Conservation (phyloP, 1,140 invertebrate genomes). For the Rhyacophila brunnea region DNA sequence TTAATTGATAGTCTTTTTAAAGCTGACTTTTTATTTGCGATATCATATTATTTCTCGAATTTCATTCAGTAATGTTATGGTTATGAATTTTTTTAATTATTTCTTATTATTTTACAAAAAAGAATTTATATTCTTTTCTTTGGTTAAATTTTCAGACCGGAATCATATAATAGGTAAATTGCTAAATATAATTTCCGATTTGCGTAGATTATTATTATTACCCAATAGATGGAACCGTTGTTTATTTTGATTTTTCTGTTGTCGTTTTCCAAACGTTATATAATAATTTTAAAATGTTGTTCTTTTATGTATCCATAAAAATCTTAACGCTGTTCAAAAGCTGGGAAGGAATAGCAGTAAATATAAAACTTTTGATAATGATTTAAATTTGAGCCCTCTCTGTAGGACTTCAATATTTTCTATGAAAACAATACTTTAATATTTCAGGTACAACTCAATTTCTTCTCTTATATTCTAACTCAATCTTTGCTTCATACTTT, state of each 20-base stretch:
- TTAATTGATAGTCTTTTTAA: too few species aligned
- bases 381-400: too few species aligned
- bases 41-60: too few species aligned
- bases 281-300: constrained; percentile 11
- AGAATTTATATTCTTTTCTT: constrained; percentile 43
- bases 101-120: constrained; percentile 25
- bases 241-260: neutral
- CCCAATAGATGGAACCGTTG: constrained; percentile 24
- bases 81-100: neutral
- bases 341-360: constrained; percentile 31
- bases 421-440: too few species aligned
- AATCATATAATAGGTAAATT: constrained; percentile 57
- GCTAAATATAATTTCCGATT: constrained; percentile 14
- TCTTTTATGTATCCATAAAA: constrained; percentile 9
- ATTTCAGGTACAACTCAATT: too few species aligned
- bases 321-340: constrained; percentile 1
- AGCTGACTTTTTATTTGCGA: neutral
- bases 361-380: constrained; percentile 6
- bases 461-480: too few species aligned
- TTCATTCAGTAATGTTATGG: too few species aligned
- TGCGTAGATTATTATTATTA: constrained; percentile 18
- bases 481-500: too few species aligned
- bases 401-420: too few species aligned
- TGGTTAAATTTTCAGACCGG: constrained; percentile 55
- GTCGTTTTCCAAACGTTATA: constrained; percentile 9